These are phyloP conservation scores for Calyptommatus sinebrachiatus DNA, from an alignment of 2,113 vertebrate species.

Conservation along the genomic window DNA sequence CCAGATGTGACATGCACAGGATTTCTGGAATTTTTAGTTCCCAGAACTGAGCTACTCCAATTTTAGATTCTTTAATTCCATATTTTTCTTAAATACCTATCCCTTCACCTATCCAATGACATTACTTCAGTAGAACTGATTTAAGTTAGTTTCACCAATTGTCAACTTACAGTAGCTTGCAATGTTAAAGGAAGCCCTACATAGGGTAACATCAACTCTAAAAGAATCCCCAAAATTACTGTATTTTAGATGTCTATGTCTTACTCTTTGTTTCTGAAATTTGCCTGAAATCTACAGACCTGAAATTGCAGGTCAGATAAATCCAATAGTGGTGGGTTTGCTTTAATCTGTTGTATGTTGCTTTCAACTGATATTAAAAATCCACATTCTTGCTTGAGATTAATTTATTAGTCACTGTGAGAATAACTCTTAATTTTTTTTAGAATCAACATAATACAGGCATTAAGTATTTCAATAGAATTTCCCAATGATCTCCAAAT, in stretches of 20 bases:
- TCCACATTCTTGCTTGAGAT: not conserved
- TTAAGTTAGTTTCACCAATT: too few species aligned
- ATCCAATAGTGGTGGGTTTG: not conserved
- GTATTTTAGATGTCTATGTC: too few species aligned
- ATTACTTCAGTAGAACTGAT: too few species aligned
- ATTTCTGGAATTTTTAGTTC: too few species aligned
- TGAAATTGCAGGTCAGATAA: not conserved
- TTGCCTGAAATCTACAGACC: not conserved
- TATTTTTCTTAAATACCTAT: not conserved
- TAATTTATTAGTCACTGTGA: constrained; percentile 1
- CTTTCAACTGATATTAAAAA: not conserved
- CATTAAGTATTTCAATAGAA: constrained; percentile 1
- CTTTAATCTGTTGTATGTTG: not conserved
- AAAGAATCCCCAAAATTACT: too few species aligned
- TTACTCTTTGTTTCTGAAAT: not conserved
- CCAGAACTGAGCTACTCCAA: too few species aligned
- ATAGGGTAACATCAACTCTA: too few species aligned
- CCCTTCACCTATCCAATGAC: not conserved
- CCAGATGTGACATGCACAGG: too few species aligned
- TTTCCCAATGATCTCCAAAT: constrained; percentile 12
- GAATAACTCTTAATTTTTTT: not conserved
- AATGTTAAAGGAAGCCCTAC: not conserved
- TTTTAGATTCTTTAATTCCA: not conserved
- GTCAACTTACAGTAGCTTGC: not conserved
- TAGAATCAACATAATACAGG: not conserved